Conservation (phyloP, 2,888 invertebrate genomes). For the Acrocyrtus sp. region DNA sequence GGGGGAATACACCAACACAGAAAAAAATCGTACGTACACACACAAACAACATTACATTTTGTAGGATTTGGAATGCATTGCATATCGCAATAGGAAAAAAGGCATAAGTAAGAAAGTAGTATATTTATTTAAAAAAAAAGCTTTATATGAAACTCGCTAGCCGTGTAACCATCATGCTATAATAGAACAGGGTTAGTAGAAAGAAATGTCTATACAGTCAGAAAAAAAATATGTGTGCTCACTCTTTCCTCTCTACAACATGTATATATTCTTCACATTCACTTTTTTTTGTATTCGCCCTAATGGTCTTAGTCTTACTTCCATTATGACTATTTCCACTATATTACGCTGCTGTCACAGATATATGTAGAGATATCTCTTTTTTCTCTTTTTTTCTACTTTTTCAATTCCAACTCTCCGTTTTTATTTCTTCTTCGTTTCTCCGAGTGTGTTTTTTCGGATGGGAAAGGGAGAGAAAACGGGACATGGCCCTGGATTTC, state of each 20-base stretch:
- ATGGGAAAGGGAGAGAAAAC: slow-evolving; percentile 50
- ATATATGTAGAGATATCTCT: slow-evolving; percentile 31
- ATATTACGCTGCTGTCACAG: slow-evolving; percentile 34
- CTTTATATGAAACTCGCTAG: background rate
- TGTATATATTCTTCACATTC: too few species aligned
- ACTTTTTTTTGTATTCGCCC: background rate
- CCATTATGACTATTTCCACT: slow-evolving; percentile 21
- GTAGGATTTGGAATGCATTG: too few species aligned
- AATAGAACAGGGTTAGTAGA: background rate
- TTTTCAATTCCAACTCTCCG: slow-evolving; percentile 31
- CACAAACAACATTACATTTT: too few species aligned
- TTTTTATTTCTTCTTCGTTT: slow-evolving; percentile 43
- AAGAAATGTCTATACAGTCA: background rate
- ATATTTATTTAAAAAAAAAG: too few species aligned
- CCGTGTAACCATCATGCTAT: too few species aligned
- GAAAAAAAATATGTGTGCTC: background rate
- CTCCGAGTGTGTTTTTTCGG: slow-evolving; percentile 48
- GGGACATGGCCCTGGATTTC: slow-evolving; percentile 25
- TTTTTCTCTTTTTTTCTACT: slow-evolving; percentile 25
- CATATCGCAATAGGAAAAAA: too few species aligned
- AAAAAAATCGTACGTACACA: too few species aligned
- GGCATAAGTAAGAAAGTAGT: too few species aligned
- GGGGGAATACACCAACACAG: background rate
- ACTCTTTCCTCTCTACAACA: too few species aligned
- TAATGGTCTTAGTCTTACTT: background rate